Evolutionary conservation across 92 coral and sea anemone species (phyloP), one percentile per base, ranked within the genome.

Genomic region (Heteractis magnifica): DNA sequence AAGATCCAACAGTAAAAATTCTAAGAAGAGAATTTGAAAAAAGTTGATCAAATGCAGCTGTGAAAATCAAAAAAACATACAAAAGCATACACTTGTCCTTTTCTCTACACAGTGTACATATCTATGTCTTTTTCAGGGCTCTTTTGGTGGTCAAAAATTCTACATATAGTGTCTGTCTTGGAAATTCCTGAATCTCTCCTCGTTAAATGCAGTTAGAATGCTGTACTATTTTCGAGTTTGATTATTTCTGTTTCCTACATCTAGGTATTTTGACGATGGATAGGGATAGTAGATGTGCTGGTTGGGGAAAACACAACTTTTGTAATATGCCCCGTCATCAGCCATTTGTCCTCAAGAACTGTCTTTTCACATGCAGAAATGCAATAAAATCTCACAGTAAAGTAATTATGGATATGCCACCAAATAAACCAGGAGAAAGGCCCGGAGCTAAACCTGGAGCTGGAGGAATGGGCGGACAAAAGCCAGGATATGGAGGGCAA

Each of bases 281-380:
- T 74, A 87, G 84, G n/a, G 99, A 96, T 80, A 87, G 94, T 71
- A 91, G 99, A 50, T 96, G 99, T 51, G 84, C 72, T 81, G 68
- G 87, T 10, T 96, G 91, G 91, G 84, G 71, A 59, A 86, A 65
- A 41, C 80, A 91, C 20, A 80, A 79, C 56, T 91, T 94, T 71
- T 96, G 99, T 76, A 88, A 87, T 41, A 76, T 83, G 49, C 90
- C 93, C 8, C 82, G 82, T 9, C 99, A 96, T 65, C 95, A 94
- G 77, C 92, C 93, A 15, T 96, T 86, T 23, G 92, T 92, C 90
- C 81, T 96, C 70, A 87, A 72, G 59, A 92, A 94, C 74, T 96
- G 99, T 70, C 77, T 83, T 49, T 95, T 80, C 79, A 95, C 96
- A 55, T 95, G 98, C 78, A 50, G 83, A 26, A 20, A 71, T 71